Percentiles rank a stretch among this genome's conserved stretches.
phyloP scores from a whole-genome alignment of 2,113 vertebrate genomes.

The Megatriorchis doriae region DNA sequence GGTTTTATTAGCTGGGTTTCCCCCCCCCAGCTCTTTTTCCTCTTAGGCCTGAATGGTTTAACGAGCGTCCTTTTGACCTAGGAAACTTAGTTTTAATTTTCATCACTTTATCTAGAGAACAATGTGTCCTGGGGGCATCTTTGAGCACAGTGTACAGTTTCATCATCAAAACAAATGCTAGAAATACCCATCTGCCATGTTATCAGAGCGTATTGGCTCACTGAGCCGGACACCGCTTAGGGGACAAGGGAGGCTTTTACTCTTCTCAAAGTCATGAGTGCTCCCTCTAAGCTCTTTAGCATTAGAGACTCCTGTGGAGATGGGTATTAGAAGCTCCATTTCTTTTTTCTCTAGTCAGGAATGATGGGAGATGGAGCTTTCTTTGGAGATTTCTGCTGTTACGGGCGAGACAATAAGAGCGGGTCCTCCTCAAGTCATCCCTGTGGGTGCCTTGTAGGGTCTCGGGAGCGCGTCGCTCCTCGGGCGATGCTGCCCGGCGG shows the following conservation, averaged over 20 bases:
- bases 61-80: conserved; percentile 55
- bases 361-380: neutral
- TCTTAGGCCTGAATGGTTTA: neutral
- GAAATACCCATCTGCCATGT: conserved; percentile 57
- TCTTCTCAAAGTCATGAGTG: conserved; percentile 56
- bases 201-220: conserved; percentile 55
- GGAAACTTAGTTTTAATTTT: conserved; percentile 60
- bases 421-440: neutral
- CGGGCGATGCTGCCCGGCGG: rapidly evolving
- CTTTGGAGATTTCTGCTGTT: neutral
- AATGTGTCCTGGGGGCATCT: conserved; percentile 65
- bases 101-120: conserved; percentile 47
- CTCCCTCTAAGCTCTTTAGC: conserved; percentile 51
- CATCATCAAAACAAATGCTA: conserved; percentile 63
- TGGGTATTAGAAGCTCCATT: neutral
- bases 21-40: neutral
- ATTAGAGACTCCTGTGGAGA: conserved; percentile 35
- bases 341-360: neutral
- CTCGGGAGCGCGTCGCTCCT: rapidly evolving
- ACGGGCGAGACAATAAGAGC: neutral
- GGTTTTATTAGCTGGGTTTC: neutral
- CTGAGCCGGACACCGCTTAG: conserved; percentile 55
- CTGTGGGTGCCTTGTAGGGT: neutral
- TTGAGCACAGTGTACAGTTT: conserved; percentile 60
- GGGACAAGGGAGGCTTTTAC: conserved; percentile 50